Conservation (phyloP, 2,888 invertebrate genomes). For the Trissolcus japonicus region DNA sequence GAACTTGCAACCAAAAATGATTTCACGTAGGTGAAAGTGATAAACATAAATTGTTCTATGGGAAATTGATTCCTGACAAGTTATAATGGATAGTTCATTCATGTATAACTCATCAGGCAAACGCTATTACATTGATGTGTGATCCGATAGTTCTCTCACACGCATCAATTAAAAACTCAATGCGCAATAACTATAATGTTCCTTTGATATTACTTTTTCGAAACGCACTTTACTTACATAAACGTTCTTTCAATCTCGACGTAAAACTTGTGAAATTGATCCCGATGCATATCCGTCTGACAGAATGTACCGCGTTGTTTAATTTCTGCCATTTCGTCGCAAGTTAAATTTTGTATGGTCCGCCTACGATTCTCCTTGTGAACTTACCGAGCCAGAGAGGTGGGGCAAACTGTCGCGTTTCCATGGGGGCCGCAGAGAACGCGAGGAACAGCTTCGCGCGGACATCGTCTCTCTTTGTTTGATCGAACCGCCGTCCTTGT, state of each 20-base stretch:
- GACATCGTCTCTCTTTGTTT: conserved; percentile 55
- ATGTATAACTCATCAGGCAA: conserved; percentile 31
- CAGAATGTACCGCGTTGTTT: neutral
- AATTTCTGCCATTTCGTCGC: conserved; percentile 20
- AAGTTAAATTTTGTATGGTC: conserved; percentile 55
- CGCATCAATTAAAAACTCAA: conserved; percentile 29
- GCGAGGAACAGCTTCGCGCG: conserved; percentile 46
- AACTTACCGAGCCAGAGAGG: conserved; percentile 40
- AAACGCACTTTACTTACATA: too few species aligned
- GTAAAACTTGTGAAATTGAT: neutral
- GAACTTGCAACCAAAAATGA: conserved; percentile 24
- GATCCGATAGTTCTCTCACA: neutral
- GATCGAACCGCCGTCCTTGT: conserved; percentile 59
- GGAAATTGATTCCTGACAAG: conserved; percentile 38
- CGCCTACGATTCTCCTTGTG: conserved; percentile 62
- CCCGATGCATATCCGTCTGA: neutral
- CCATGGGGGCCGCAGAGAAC: conserved; percentile 55
- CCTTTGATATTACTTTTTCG: neutral
- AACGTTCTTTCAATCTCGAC: too few species aligned
- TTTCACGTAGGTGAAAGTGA: conserved; percentile 48
- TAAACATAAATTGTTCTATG: conserved; percentile 42
- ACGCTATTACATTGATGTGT: conserved; percentile 29
- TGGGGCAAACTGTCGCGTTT: conserved; percentile 60
- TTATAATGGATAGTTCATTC: conserved; percentile 44
- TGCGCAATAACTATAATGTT: conserved; percentile 20